These are phyloP conservation scores for Thamnophis sirtalis DNA, from an alignment of 2,113 vertebrate genomes.

Conservation along the genomic window DNA sequence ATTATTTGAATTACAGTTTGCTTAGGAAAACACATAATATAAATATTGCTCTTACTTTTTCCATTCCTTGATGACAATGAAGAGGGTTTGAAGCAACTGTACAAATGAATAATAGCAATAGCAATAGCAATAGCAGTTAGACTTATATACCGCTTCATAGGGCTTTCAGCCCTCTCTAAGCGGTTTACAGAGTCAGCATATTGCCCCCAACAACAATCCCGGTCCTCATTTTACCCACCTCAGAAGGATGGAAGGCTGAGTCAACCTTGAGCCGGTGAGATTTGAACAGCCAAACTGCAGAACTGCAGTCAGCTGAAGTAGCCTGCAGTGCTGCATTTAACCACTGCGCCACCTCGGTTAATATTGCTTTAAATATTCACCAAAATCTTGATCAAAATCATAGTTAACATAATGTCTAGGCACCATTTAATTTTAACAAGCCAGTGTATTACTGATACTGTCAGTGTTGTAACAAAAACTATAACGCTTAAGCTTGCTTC, in stretches of 20 bases:
- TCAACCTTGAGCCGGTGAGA: no score
- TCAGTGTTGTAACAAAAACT: not conserved
- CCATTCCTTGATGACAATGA: not conserved
- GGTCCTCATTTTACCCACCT: no score
- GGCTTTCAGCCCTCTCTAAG: no score
- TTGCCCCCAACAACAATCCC: no score
- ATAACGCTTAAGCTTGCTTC: not conserved
- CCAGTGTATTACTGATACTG: not conserved
- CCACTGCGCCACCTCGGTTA: no score
- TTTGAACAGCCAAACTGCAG: no score
- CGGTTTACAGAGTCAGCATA: no score
- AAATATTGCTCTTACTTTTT: not conserved
- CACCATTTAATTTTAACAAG: not conserved
- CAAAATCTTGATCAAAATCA: not conserved
- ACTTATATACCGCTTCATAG: no score
- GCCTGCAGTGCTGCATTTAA: no score
- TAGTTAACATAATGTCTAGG: not conserved
- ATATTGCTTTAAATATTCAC: not conserved
- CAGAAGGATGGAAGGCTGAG: no score
- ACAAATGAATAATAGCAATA: not conserved
- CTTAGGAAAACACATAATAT: not conserved
- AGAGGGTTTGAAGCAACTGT: not conserved
- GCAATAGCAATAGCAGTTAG: no score
- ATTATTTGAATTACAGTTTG: not conserved
- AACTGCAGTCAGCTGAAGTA: no score